Base-by-base conservation (phyloP, 1,140 invertebrate species). In the Trissolcus basalis region DNA sequence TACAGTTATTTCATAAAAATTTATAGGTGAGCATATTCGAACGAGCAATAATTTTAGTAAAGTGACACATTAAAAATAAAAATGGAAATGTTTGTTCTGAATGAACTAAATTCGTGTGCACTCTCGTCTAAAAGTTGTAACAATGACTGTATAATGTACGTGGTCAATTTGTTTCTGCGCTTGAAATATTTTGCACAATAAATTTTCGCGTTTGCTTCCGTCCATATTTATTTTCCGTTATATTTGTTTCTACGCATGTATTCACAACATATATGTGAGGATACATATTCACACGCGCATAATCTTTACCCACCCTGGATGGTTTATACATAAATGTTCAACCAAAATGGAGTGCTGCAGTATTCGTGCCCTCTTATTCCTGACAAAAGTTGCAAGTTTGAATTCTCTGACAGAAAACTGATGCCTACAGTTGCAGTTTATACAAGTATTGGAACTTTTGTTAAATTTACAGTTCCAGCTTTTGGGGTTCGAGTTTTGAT, bases 361-460 rank as follows among this genome's bases (percentile, higher is more conserved):
- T 71, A 70, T 67, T 54, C 50, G 47, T 56, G 60, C 68, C 63
- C n/a, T 39, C 54, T 72, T 77, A 63, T 68, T 58, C 58, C 49
- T 56, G 74, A 27, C 63, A 74, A 78, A 78, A 75, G 71, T 75
- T 75, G 60, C 56, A 71, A 69, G 70, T 73, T 74, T 69, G 45
- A 58, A 76, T 55, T 47, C 49, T 44, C 54, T 32, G 43, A 14
- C 33, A 44, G 63, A 81, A 82, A 82, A 59, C 65, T 78, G n/a
- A n/a, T n/a, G 19, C 64, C 67, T 79, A 77, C 79, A 78, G 39
- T 50, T 67, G 69, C 76, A 81, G 78, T 86, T 85, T 86, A 79
- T 80, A 82, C 79, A 83, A 82, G 74, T 27, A 27, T 27, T 80
- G 65, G 58, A 85, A 85, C 69, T 84, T 86, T 83, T 65, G 64